Base-by-base conservation (phyloP, 2,888 invertebrate genomes). In the Schrankia costaestrigalis region DNA sequence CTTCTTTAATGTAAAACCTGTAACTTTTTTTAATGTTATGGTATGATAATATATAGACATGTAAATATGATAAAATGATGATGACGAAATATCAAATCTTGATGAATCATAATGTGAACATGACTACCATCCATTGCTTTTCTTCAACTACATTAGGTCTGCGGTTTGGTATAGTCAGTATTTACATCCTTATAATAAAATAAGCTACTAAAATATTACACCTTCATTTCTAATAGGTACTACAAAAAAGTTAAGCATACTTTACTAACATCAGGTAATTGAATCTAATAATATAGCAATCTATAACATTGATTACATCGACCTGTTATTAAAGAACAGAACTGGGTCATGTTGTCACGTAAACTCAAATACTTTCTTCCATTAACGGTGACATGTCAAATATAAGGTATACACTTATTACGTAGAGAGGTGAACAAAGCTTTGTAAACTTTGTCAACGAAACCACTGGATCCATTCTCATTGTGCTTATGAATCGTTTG, bases 351-450 rank as follows among this genome's bases (percentile, higher is more conserved):
- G 57, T 57, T 67, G 67, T 69, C 62, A 61, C 64, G 46, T 44
- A 53, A 63, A 57, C 53, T 56, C 63, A 44, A 52, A 55, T 61
- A 59, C 61, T 69, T 70, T 71, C 61, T 67, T 72, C 72, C 74
- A 76, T 74, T 78, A 77, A 62, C 59, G 59, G 62, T 65, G 67
- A 70, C 71, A 74, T 63, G 71, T 68, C 69, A 75, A 69, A 70
- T 66, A 70, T 54, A 58, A 54, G 43, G 36, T 58, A 47, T 60
- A 56, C 34, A 54, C 54, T 54, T 54, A 44, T 48, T 49, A 52
- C 38, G 43, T 53, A 43, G 51, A 41, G 44, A 52, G 52, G 48
- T 54, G 61, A 62, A 56, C 61, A 60, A 56, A 55, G 61, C 58
- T 63, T 59, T 56, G 72, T 71, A 65, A 72, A 72, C 67, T 69